Percentiles rank a stretch among this genome's conserved stretches.
Conservation (phyloP, 2,797 vertebrate species). For the Botia almorhae region DNA sequence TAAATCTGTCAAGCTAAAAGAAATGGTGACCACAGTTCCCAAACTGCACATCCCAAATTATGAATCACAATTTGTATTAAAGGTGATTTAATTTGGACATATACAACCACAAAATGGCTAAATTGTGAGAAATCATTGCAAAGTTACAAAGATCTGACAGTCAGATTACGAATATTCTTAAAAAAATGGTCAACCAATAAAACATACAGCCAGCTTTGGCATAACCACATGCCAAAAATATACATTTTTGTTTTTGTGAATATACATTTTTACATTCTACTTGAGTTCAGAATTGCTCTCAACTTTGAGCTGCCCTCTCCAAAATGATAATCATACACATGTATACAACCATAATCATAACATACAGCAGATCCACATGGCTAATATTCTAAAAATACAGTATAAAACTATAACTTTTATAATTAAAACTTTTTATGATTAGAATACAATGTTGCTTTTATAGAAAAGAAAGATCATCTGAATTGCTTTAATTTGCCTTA, state of each 20-base stretch:
- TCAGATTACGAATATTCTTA: conserved; percentile 41
- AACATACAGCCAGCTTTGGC: conserved; percentile 63
- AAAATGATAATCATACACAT: conserved; percentile 72
- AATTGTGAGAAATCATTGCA: conserved; percentile 31
- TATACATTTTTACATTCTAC: conserved; percentile 70
- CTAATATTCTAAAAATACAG: conserved; percentile 63
- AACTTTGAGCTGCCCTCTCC: conserved; percentile 66
- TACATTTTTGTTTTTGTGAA: conserved; percentile 60
- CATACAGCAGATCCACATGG: conserved; percentile 76
- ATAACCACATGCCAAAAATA: conserved; percentile 63
- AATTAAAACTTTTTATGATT: conserved; percentile 29
- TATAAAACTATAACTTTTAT: conserved; percentile 64
- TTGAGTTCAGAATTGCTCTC: conserved; percentile 56
- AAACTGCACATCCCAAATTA: conserved; percentile 22
- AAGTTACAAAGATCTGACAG: conserved; percentile 15
- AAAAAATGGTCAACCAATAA: conserved; percentile 49
- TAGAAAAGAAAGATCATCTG: conserved; percentile 45
- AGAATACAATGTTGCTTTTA: conserved; percentile 49
- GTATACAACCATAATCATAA: conserved; percentile 63
- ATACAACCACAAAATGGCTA: conserved; percentile 38
- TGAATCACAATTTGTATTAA: conserved; percentile 19
- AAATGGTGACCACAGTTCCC: conserved; percentile 12
- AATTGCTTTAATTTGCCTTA: conserved; percentile 19
- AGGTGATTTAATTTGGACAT: conserved; percentile 42
- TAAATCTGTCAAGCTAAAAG: conserved; percentile 5